Percentiles rank a stretch among this genome's conserved stretches.
These are phyloP conservation scores for Neoarius graeffei DNA, from an alignment of 2,113 vertebrate species.

Conservation along the genomic window DNA sequence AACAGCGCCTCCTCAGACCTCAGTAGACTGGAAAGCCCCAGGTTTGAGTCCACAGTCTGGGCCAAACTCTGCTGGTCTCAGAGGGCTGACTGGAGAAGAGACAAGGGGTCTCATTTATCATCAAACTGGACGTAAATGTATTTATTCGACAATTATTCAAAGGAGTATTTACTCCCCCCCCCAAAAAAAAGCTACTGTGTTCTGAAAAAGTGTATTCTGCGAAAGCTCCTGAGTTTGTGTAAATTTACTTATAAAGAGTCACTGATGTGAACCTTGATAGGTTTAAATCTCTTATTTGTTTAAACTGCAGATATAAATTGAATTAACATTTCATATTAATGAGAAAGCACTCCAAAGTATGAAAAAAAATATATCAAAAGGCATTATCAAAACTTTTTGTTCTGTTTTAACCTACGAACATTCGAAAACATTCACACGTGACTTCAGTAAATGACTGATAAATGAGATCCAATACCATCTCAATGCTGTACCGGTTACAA, in stretches of 20 bases:
- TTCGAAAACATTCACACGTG: background rate
- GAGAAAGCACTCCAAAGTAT: background rate
- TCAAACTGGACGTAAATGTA: background rate
- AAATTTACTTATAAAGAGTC: background rate
- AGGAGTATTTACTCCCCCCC: background rate
- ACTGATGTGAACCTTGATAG: background rate
- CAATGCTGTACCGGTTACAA: too few relatives aligned
- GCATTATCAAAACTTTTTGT: background rate
- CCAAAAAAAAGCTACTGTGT: too few relatives aligned
- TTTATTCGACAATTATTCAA: background rate
- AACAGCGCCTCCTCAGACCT: slow-evolving; percentile 5
- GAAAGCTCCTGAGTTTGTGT: background rate
- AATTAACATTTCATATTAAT: background rate
- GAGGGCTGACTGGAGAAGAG: background rate
- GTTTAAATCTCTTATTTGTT: background rate
- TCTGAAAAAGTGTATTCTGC: background rate
- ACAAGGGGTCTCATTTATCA: background rate
- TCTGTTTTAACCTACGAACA: background rate
- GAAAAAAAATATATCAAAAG: background rate
- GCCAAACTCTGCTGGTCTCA: slow-evolving; percentile 1
- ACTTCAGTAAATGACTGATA: background rate
- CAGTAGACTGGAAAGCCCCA: slow-evolving; percentile 17
- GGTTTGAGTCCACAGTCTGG: background rate
- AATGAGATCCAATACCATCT: background rate
- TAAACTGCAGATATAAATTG: background rate